These are phyloP conservation scores for Brachypalpus laphriformis DNA, from an alignment of 2,888 invertebrate genomes.

Conservation along the genomic window DNA sequence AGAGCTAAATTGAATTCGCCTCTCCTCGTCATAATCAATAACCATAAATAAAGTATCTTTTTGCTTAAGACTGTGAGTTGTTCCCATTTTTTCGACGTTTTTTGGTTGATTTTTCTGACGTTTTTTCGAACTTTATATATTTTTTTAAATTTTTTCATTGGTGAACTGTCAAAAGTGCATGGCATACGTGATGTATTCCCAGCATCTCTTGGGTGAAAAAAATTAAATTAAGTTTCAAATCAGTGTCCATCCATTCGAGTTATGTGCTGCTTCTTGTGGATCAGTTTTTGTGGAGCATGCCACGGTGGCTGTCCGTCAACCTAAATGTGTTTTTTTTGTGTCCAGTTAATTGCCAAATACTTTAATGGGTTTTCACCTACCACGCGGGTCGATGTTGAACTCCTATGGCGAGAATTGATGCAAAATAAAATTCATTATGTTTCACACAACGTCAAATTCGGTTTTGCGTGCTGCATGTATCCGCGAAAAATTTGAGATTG, in stretches of 20 bases:
- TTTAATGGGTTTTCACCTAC: conserved; percentile 62
- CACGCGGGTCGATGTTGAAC: background rate
- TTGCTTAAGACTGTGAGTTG: conserved; percentile 18
- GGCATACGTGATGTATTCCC: conserved; percentile 25
- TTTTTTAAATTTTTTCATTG: conserved; percentile 7
- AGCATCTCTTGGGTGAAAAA: conserved; percentile 41
- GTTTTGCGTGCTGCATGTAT: conserved; percentile 36
- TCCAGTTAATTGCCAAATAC: conserved; percentile 69
- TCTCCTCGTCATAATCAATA: conserved; percentile 67
- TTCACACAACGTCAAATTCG: conserved; percentile 61
- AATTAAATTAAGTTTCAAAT: conserved; percentile 73
- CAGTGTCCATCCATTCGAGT: conserved; percentile 54
- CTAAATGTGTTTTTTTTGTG: conserved; percentile 20
- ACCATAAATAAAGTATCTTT: conserved; percentile 51
- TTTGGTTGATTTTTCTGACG: background rate
- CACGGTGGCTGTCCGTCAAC: conserved; percentile 64
- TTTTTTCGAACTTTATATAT: too few relatives aligned
- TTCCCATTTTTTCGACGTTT: conserved; percentile 42
- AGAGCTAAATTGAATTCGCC: conserved; percentile 51
- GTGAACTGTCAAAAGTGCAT: conserved; percentile 61
- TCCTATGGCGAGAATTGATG: conserved; percentile 58
- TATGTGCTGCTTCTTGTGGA: conserved; percentile 13
- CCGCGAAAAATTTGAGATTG: conserved; percentile 68
- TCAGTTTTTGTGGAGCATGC: conserved; percentile 21
- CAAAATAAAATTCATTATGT: conserved; percentile 67